Base-by-base conservation (phyloP, 2,113 vertebrate species). In the Ictidomys tridecemlineatus region DNA sequence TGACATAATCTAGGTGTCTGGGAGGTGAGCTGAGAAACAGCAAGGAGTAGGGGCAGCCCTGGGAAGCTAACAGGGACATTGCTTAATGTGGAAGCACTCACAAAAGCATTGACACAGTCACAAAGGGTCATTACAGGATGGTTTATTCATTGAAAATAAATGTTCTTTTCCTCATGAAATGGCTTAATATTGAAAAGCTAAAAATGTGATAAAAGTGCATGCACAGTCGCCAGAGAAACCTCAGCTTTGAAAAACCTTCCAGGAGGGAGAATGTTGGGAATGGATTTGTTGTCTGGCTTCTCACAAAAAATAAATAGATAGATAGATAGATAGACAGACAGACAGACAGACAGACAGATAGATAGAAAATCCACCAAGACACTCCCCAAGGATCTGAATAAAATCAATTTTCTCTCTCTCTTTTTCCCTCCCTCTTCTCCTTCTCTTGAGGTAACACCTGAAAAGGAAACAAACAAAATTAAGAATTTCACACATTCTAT, bases 161-260 rank as follows among this genome's bases (percentile, higher is more conserved):
- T 56, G 42, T 82, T 70, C 83, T 91, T 63, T 85, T 95, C 91
- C 94, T 85, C 61, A 79, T 76, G 80, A 91, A 91, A 93, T 32
- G 11, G 32, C 78, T 84, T 26, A 30, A 80, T 91, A 79, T 28
- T 67, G 65, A 93, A 96, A 97, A 93, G 32, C 67, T 83, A 91
- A 94, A 80, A 84, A 34, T 89, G 78, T 77, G 89, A 85, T 91
- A 79, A 84, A 93, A 96, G 70, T 48, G 73, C 34, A 51, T n/a
- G 96, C 72, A 88, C 5, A 92, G 86, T 96, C 89, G 96, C 91
- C 98, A 98, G 89, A 84, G 83, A 96, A 96, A 96, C 86, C 58
- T 77, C 96, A 94, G 89, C 94, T 96, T 94, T 96, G 84, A 93
- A 92, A 79, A 80, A 76, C 63, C 28, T 89, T 91, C 97, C 91